Evolutionary conservation across 2,797 vertebrate genomes (phyloP).

Genomic region (Takifugu ocellatus): DNA sequence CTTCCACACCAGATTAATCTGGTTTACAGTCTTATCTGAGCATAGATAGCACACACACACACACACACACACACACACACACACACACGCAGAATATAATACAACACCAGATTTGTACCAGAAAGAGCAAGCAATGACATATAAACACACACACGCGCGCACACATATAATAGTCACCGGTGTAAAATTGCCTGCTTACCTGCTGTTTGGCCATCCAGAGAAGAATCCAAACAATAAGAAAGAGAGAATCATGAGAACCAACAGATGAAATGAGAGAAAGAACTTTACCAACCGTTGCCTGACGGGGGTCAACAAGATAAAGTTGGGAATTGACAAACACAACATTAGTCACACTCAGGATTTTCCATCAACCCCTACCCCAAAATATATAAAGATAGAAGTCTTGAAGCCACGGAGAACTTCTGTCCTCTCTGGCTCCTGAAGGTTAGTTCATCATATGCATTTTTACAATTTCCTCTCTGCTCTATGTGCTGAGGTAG

Average conservation of each 20-base stretch:
- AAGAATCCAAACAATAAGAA: slow-evolving; percentile 46
- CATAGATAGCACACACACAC: slow-evolving; percentile 89
- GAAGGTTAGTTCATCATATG: slow-evolving; percentile 54
- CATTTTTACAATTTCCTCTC: slow-evolving; percentile 2
- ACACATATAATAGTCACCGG: slow-evolving; percentile 82
- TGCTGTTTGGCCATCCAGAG: slow-evolving; percentile 75
- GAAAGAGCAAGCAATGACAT: slow-evolving; percentile 49
- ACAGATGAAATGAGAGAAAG: slow-evolving; percentile 57
- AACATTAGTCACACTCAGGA: slow-evolving; percentile 67
- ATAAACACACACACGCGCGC: slow-evolving; percentile 56
- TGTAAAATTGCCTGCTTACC: slow-evolving; percentile 91
- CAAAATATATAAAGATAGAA: slow-evolving; percentile 55
- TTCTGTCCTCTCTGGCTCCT: slow-evolving; percentile 58
- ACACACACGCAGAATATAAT: slow-evolving; percentile 55
- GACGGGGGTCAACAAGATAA: slow-evolving; percentile 49
- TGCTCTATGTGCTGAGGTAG: too few species aligned
- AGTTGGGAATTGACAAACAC: slow-evolving; percentile 68
- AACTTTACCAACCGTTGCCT: slow-evolving; percentile 32
- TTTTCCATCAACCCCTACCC: slow-evolving; percentile 37
- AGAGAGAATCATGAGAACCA: slow-evolving; percentile 24
- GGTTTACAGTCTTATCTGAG: slow-evolving; percentile 98
- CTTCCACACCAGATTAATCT: slow-evolving; percentile 99
- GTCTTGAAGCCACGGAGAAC: slow-evolving; percentile 56
- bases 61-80: slow-evolving; percentile 42
- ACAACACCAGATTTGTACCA: slow-evolving; percentile 56